Conservation (phyloP, 2,888 invertebrate species). For the Stenichneumon culpator region DNA sequence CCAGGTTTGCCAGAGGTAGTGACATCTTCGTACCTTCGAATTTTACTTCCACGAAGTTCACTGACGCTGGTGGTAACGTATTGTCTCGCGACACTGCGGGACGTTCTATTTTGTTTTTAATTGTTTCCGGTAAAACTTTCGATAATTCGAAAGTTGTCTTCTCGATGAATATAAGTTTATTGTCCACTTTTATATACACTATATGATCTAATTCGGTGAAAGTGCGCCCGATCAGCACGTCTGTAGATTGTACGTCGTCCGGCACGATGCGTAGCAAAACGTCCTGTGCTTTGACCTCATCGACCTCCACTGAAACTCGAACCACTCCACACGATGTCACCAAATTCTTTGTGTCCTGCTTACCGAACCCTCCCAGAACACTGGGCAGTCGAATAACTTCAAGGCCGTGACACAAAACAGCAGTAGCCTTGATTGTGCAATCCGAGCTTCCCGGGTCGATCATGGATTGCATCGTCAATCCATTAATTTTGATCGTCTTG, state of each 20-base stretch:
- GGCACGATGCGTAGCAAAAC: slow-evolving; percentile 69
- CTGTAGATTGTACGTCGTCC: slow-evolving; percentile 68
- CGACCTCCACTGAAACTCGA: slow-evolving; percentile 59
- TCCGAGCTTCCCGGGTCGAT: slow-evolving; percentile 43
- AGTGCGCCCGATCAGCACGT: slow-evolving; percentile 70
- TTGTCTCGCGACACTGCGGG: background rate
- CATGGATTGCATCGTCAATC: slow-evolving; percentile 17
- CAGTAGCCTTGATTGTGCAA: slow-evolving; percentile 58
- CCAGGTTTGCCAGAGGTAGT: background rate
- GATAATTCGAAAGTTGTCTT: background rate
- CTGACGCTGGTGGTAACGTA: background rate
- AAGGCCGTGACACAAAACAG: slow-evolving; percentile 30
- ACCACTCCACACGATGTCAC: slow-evolving; percentile 51
- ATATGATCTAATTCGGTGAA: slow-evolving; percentile 68
- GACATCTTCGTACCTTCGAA: background rate
- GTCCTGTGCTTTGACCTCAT: slow-evolving; percentile 57
- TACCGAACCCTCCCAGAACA: slow-evolving; percentile 50
- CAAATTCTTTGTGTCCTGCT: background rate
- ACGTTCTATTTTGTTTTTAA: background rate
- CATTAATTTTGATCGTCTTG: slow-evolving; percentile 44
- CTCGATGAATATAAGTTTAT: slow-evolving; percentile 28
- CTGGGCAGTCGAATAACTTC: slow-evolving; percentile 4
- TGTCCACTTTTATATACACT: slow-evolving; percentile 61
- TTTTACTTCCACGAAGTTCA: slow-evolving; percentile 33
- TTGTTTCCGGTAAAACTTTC: slow-evolving; percentile 10